Conservation (phyloP, 2,113 vertebrate species). For the Columba janthina region DNA sequence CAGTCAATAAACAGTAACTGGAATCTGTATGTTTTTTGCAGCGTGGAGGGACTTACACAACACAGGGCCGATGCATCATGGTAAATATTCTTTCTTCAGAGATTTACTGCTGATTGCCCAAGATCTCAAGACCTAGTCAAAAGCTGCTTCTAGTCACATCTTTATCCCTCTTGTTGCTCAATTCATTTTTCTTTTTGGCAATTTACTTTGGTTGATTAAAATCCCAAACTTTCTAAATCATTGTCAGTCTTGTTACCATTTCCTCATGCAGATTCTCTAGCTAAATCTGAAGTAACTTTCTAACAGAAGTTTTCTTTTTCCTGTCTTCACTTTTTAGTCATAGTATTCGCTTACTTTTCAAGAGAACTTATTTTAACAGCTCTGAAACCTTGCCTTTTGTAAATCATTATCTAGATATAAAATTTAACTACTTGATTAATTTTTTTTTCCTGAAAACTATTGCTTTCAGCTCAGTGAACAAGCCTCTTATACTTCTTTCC, state of each 20-base stretch:
- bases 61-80: slow-evolving; percentile 44
- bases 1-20: slow-evolving; percentile 1
- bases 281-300: background rate
- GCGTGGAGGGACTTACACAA: slow-evolving; percentile 58
- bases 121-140: background rate
- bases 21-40: slow-evolving; percentile 29
- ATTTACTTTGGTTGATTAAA: background rate
- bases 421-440: background rate
- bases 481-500: background rate
- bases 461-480: background rate
- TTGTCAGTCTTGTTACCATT: background rate
- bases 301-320: background rate
- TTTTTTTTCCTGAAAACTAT: background rate
- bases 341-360: background rate
- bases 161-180: background rate
- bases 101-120: background rate
- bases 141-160: background rate
- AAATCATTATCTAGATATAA: background rate
- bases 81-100: slow-evolving; percentile 21
- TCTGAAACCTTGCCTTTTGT: background rate
- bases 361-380: background rate
- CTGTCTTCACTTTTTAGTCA: background rate
- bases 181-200: background rate
- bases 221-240: background rate
- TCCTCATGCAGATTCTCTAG: background rate